These are phyloP conservation scores for Argyresthia albistria DNA, from an alignment of 2,888 invertebrate genomes.

Conservation along the genomic window DNA sequence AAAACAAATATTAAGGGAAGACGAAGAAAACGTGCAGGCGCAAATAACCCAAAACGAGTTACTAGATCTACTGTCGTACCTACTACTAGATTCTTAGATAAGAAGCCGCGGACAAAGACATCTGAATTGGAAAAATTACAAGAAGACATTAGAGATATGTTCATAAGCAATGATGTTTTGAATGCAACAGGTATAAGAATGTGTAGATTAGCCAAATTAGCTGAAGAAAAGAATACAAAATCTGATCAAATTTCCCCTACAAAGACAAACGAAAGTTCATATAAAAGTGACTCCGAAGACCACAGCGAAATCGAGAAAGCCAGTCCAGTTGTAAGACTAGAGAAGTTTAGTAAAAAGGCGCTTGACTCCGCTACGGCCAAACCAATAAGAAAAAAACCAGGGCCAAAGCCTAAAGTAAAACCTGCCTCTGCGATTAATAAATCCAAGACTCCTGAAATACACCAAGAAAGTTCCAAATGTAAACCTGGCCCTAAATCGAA, in stretches of 20 bases:
- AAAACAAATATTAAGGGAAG: conserved; percentile 6
- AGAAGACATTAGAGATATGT: conserved; percentile 80
- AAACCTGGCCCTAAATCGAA: conserved; percentile 49
- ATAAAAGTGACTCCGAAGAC: conserved; percentile 13
- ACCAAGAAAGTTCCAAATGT: conserved; percentile 14
- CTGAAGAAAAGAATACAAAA: conserved; percentile 23
- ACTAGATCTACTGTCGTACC: conserved; percentile 22
- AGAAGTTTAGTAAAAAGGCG: conserved; percentile 25
- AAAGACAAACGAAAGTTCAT: conserved; percentile 19
- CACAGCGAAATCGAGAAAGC: not conserved
- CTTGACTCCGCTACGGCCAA: conserved; percentile 4
- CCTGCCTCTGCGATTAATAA: no score
- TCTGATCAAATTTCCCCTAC: conserved; percentile 5
- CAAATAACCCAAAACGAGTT: conserved; percentile 16
- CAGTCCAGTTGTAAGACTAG: conserved; percentile 30
- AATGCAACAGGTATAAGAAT: conserved; percentile 76
- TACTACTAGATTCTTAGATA: conserved; percentile 15
- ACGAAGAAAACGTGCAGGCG: conserved; percentile 21
- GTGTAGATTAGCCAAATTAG: conserved; percentile 73
- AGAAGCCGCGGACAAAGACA: conserved; percentile 28
- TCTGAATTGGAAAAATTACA: conserved; percentile 75
- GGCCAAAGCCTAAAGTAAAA: conserved; percentile 25
- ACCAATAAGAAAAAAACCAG: conserved; percentile 28
- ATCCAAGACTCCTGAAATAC: conserved; percentile 12
- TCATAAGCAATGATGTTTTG: conserved; percentile 74